phyloP scores from a whole-genome alignment of 1,140 invertebrate genomes.

The Drosophila simulans region DNA sequence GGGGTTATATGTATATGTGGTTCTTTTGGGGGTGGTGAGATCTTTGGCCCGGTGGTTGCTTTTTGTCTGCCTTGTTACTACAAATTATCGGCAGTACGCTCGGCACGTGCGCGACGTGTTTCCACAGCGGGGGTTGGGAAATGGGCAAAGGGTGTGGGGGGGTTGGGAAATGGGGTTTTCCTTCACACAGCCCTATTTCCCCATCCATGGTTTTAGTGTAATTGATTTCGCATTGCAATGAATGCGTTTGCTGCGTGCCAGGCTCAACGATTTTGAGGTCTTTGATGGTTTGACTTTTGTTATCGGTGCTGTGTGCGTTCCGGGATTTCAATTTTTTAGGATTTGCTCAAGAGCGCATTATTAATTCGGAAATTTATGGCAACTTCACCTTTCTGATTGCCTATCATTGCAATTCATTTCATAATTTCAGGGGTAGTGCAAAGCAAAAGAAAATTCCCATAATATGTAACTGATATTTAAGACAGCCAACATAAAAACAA shows the following conservation, averaged over 20 bases:
- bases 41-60: constrained; percentile 46
- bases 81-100: constrained; percentile 74
- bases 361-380: too few species aligned
- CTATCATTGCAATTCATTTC: too few species aligned
- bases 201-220: constrained; percentile 58
- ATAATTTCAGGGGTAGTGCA: too few species aligned
- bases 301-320: constrained; percentile 10
- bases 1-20: constrained; percentile 11
- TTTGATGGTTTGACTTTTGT: constrained; percentile 50
- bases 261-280: constrained; percentile 43
- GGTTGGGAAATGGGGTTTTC: background rate
- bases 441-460: too few species aligned
- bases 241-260: constrained; percentile 76
- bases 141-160: background rate
- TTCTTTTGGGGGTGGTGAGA: constrained; percentile 8
- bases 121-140: background rate
- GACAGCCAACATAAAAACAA: too few species aligned
- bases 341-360: background rate
- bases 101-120: constrained; percentile 65
- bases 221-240: constrained; percentile 81
- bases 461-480: too few species aligned
- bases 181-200: background rate
- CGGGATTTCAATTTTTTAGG: constrained; percentile 21
- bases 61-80: constrained; percentile 68
- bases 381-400: background rate